phyloP scores from a whole-genome alignment of 2,888 invertebrate species.

The Rotaria sp. region DNA sequence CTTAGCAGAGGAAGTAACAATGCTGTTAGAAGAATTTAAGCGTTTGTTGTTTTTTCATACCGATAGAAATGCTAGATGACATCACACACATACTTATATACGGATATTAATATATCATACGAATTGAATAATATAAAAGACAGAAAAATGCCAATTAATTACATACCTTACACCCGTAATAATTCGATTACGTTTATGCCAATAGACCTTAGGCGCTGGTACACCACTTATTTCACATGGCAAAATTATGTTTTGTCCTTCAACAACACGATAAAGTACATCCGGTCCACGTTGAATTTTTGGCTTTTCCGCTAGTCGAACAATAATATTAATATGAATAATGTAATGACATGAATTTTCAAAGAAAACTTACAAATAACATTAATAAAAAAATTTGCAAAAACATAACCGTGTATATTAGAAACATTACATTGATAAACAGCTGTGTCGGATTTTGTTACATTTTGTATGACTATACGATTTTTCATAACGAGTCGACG shows the following conservation, averaged over 20 bases:
- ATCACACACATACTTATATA: not conserved
- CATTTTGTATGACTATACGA: conserved; percentile 40
- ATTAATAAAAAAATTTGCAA: conserved; percentile 92
- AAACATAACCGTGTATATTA: conserved; percentile 90
- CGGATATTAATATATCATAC: not conserved
- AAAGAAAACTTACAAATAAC: conserved; percentile 66
- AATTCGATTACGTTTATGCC: conserved; percentile 59
- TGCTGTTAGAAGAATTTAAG: no score
- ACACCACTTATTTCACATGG: conserved; percentile 89
- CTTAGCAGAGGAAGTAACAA: no score
- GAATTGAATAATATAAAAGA: not conserved
- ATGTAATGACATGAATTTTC: no score
- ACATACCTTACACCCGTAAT: conserved; percentile 69
- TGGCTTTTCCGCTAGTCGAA: conserved; percentile 31
- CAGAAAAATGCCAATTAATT: not conserved
- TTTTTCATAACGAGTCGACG: conserved; percentile 31
- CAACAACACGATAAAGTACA: conserved; percentile 47
- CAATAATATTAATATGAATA: not conserved
- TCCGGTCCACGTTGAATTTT: conserved; percentile 40
- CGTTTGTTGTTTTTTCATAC: not conserved
- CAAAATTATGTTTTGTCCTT: conserved; percentile 57
- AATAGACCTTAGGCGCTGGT: conserved; percentile 83
- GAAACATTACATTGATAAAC: conserved; percentile 99
- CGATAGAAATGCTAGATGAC: not conserved
- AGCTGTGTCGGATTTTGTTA: conserved; percentile 67